Evolutionary conservation across 2,888 invertebrate species (phyloP), one percentile per base, ranked within the genome.

Genomic region (Caenorhabditis sinica): DNA sequence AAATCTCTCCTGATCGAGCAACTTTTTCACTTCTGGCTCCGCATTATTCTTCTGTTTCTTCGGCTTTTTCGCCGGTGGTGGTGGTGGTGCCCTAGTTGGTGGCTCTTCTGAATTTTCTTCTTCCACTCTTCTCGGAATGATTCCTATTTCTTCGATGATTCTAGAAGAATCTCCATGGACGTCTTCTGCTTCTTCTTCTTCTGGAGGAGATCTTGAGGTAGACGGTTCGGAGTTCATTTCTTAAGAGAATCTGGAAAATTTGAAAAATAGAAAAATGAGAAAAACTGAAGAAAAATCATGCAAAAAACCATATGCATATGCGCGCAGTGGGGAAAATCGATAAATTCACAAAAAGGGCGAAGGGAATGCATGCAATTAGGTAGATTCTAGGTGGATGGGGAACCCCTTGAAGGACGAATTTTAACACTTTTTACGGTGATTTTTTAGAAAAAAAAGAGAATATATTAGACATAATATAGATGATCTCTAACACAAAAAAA

Each of bases 1-100:
- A 93, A 98, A 99, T 86, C 99, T 95, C 93, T 98, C 98, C 94
- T 98, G 97, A 81, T 92, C 92, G 9, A 89, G 79, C 6, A 93
- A 83, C 28, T 90, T 80, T 13, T 25, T n/a, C n/a, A 40, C 49
- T 30, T 17, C 30, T 23, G 33, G 36, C 20, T 20, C 30, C 8
- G 20, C 33, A 15, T 17, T 30, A n/a, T 45, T 45, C n/a, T 63
- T 11, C n/a, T n/a, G n/a, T n/a, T n/a, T n/a, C 1, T 23, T 20
- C 15, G 25, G 23, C 13, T 61, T 13, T n/a, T n/a, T n/a, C n/a
- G n/a, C n/a, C 36, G 11, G 17, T 25, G 8, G 40, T 40, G 28
- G 13, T 56, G 56, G 56, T 8, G 56, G 13, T 56, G 53, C n/a
- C n/a, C n/a, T n/a, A n/a, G n/a, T n/a, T n/a, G n/a, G n/a, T n/a